These are phyloP conservation scores for Apodemus sylvaticus DNA, from an alignment of 2,113 vertebrate genomes.

Conservation along the genomic window DNA sequence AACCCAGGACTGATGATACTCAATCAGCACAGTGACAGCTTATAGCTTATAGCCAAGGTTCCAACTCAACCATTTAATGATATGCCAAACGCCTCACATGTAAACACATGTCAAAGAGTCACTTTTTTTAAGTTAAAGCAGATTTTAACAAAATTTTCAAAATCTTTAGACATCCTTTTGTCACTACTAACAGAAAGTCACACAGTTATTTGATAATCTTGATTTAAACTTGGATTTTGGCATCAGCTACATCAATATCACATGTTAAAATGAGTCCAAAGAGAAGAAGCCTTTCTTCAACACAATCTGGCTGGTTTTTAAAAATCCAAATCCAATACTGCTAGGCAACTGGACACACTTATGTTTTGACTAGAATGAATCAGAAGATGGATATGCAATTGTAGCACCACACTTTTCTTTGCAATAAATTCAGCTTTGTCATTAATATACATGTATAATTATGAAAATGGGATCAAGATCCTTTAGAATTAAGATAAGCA, in stretches of 20 bases:
- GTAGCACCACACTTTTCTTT: background rate
- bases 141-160: constrained; percentile 37
- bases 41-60: background rate
- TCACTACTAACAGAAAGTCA: constrained; percentile 37
- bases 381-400: background rate
- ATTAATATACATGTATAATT: background rate
- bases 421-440: background rate
- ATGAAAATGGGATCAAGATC: background rate
- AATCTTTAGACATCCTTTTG: background rate
- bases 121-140: background rate
- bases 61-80: background rate
- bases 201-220: background rate
- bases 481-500: background rate
- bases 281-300: background rate
- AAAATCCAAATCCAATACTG: constrained; percentile 19
- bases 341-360: background rate
- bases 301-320: constrained; percentile 23
- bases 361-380: constrained; percentile 10
- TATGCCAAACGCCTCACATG: background rate
- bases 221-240: constrained; percentile 14
- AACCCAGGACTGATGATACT: background rate
- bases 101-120: background rate
- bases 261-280: constrained; percentile 26
- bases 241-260: background rate
- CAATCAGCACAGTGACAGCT: background rate